Evolutionary conservation across 2,113 vertebrate genomes (phyloP), one percentile per base, ranked within the genome.

Genomic region (Anser brachyrhynchus): DNA sequence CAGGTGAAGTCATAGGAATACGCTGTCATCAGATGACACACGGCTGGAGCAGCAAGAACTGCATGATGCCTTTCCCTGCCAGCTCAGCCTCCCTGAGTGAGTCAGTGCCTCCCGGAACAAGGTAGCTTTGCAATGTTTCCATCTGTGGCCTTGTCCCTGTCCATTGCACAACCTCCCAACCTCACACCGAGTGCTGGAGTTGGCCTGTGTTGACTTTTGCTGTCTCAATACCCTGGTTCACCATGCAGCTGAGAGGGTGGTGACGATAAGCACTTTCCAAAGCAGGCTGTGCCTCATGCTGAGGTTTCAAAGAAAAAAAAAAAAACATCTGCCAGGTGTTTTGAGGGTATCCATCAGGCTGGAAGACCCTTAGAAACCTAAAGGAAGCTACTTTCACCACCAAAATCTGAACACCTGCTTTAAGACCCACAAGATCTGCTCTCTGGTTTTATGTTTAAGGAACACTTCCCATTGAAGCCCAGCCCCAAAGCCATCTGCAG

Each of bases 41-140:
- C 51, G 4, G 66, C 43, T 0, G 2, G 51, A 88, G 18, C 0
- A 7, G 1, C 2, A 3, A 69, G 7, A 25, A n/a, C 52, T 0
- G 0, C 1, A 4, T 13, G 10, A 5, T 3, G 58, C 59, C 64
- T 73, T 62, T 87, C 55, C 70, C 55, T 2, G 2, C 17, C 84
- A 73, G 41, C 64, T 88, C 87, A 86, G 75, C 39, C 29, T 87
- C 72, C 69, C 23, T 0, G 0, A 1, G 15, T 65, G 70, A 84
- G 52, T 69, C 79, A 95, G 33, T 4, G 61, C 43, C 85, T 84
- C 85, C 79, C 1, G 2, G 80, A 93, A 93, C 0, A 0, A 88
- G 57, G 65, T 23, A 21, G 25, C 3, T 79, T 37, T 52, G n/a
- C 74, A 62, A 59, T 14, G 11, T 16, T 76, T 71, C 66, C 66